Base-by-base conservation (phyloP, 1,140 invertebrate genomes). In the Acyrthosiphon pisum region DNA sequence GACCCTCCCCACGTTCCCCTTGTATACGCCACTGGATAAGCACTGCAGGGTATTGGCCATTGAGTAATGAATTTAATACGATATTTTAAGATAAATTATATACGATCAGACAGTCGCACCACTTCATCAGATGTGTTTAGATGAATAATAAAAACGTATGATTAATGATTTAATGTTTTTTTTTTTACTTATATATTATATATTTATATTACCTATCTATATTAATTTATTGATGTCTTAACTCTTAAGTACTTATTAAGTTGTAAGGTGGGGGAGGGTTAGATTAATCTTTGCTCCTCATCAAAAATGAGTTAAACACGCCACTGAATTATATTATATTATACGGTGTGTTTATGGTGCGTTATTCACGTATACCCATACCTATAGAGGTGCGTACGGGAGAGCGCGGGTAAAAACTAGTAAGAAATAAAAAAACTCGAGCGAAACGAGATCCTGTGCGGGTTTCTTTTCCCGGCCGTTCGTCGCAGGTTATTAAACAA, bases 341-440 rank as follows among this genome's bases (percentile, higher is more conserved):
- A 83, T 84, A 84, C 37, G 23, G 23, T 84, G 23, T 11, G 83
- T 41, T 14, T 76, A 22, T 18, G 60, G n/a, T 76, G 30, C 35
- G n/a, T 37, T 2, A 83, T 9, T 18, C 22, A 83, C 20, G n/a
- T 83, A 37, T 83, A 83, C 6, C 6, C 18, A 11, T 35, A 35
- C 14, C 60, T 6, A 3, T 41, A 41, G 41, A 41, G 41, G 18
- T n/a, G 20, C 14, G 46, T n/a, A 9, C 14, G 84, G 44, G 30
- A 44, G 86, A 50, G 4, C 35, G 22, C n/a, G 20, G 23, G n/a
- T 35, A 53, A 90, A 68, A 90, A 68, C 56, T 60, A 92, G 7
- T 46, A 18, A 41, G 35, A 23, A 14, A 83, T 41, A 83, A 76
- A 76, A 91, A n/a, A 92, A 92, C 35, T 53, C 81, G 91, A 84